These are phyloP conservation scores for Eristalinus aeneus DNA, from an alignment of 2,888 invertebrate species.

Conservation along the genomic window DNA sequence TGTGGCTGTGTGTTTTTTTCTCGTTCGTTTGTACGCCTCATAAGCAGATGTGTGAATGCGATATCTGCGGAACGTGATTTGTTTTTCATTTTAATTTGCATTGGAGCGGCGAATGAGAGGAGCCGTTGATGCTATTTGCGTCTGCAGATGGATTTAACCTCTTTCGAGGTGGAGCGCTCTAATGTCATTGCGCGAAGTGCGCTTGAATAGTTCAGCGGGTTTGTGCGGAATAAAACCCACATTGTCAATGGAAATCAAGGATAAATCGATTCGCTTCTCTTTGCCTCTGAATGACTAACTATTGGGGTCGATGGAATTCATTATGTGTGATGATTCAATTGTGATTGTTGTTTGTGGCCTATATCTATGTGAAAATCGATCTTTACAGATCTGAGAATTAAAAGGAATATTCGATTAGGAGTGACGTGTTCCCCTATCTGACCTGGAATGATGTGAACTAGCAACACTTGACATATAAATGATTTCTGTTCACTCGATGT, in stretches of 20 bases:
- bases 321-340: background rate
- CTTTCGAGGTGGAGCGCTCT: constrained; percentile 7
- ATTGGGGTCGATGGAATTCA: constrained; percentile 30
- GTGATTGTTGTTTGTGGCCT: background rate
- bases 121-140: constrained; percentile 4
- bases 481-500: too few relatives aligned
- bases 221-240: background rate
- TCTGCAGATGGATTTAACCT: constrained; percentile 12
- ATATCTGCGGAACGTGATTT: constrained; percentile 36
- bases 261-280: background rate
- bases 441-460: too few relatives aligned
- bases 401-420: background rate
- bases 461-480: too few relatives aligned
- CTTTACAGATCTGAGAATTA: background rate
- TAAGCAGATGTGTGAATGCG: constrained; percentile 35
- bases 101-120: constrained; percentile 9
- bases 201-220: constrained; percentile 8
- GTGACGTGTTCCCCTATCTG: too few relatives aligned
- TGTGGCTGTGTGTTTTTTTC: background rate
- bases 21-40: background rate
- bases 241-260: background rate
- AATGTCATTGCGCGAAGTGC: constrained; percentile 9
- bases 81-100: constrained; percentile 48
- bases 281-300: background rate
- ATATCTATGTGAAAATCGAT: background rate